A percentile compares a stretch with the other conserved stretches of the same genome.
Evolutionary conservation across 2,888 invertebrate genomes (phyloP).

Genomic region (Campoplex capitator): DNA sequence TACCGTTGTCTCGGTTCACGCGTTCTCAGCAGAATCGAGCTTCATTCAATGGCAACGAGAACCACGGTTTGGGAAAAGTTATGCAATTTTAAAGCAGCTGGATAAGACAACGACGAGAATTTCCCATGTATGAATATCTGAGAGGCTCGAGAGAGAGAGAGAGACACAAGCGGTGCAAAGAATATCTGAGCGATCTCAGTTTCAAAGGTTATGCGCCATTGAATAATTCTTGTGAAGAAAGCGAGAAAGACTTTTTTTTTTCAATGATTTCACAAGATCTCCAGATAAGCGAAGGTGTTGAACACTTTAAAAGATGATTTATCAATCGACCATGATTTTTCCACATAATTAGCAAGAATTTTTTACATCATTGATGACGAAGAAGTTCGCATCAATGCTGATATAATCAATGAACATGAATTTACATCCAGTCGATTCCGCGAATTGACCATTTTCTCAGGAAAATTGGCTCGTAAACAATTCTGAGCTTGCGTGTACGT

Average conservation of each 20-base stretch:
- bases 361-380: neutral
- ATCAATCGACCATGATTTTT: neutral
- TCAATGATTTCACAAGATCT: neutral
- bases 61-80: constrained; percentile 12
- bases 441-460: constrained; percentile 3
- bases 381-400: neutral
- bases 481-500: neutral
- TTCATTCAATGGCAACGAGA: constrained; percentile 23
- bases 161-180: neutral
- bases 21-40: constrained; percentile 29
- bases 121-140: neutral
- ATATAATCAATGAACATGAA: constrained; percentile 3
- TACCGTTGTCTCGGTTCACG: constrained; percentile 80
- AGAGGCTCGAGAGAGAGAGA: neutral
- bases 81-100: constrained; percentile 27
- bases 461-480: constrained; percentile 19
- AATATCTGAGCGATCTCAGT: neutral
- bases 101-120: constrained; percentile 9
- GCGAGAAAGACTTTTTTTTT: neutral
- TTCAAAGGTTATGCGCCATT: neutral
- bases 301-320: neutral
- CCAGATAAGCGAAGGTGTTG: neutral
- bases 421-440: neutral
- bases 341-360: neutral
- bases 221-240: neutral